Conservation (phyloP, 2,888 invertebrate genomes). For the Lithophane semibrunnea region DNA sequence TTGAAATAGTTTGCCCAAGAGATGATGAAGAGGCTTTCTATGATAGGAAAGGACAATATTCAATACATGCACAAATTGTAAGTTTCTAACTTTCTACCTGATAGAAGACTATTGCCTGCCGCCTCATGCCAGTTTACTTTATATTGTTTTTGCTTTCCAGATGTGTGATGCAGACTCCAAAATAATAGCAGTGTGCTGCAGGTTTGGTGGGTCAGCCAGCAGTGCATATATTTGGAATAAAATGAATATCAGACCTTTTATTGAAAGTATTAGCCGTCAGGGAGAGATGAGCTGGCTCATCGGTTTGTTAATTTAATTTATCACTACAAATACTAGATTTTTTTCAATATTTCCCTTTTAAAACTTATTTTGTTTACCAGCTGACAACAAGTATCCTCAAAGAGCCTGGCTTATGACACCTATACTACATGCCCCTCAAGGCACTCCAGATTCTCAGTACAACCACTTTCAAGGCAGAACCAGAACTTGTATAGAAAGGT, state of each 20-base stretch:
- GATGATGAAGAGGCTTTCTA: constrained; percentile 82
- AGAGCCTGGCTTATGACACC: constrained; percentile 81
- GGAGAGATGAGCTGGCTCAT: constrained; percentile 80
- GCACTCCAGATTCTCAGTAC: constrained; percentile 79
- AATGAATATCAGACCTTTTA: constrained; percentile 75
- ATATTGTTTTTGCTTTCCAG: constrained; percentile 61
- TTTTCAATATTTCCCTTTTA: background rate
- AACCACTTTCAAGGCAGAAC: constrained; percentile 79
- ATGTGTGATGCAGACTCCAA: constrained; percentile 79
- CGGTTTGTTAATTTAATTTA: constrained; percentile 61
- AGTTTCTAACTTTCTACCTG: constrained; percentile 36
- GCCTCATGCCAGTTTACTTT: background rate
- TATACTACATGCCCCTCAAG: constrained; percentile 75
- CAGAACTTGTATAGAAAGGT: constrained; percentile 76
- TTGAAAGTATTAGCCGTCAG: constrained; percentile 75
- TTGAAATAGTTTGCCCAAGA: constrained; percentile 80
- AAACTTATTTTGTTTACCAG: constrained; percentile 64
- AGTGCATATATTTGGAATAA: constrained; percentile 78
- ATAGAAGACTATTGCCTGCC: background rate
- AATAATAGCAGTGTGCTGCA: constrained; percentile 79
- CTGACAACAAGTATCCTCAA: constrained; percentile 78
- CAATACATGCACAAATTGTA: constrained; percentile 80
- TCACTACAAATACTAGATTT: background rate
- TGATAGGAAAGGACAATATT: constrained; percentile 78
- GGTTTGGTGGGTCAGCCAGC: constrained; percentile 77